A percentile compares a stretch with the other conserved stretches of the same genome.
Evolutionary conservation across 53 echinoderm and acorn worm species (phyloP).

Genomic region (Echinarachnius parma): DNA sequence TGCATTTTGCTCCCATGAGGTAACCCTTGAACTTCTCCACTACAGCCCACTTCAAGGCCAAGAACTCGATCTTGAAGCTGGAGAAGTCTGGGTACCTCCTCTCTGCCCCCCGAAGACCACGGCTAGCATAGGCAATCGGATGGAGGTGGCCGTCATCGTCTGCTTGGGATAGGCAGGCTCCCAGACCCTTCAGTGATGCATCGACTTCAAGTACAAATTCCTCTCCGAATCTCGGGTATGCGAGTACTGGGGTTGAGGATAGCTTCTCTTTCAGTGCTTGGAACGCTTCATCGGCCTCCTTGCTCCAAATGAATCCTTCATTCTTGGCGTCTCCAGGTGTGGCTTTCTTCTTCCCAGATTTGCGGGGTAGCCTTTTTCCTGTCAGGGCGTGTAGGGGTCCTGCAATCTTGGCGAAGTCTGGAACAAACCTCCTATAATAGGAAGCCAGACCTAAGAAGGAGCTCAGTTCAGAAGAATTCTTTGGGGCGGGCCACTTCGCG

Average conservation of each 20-base stretch:
- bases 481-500: constrained; percentile 31
- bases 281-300: constrained; percentile 4
- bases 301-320: constrained; percentile 33
- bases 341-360: neutral
- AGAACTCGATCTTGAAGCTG: constrained; percentile 41
- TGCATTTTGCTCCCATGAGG: neutral
- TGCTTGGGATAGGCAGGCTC: constrained; percentile 39
- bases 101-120: constrained; percentile 33
- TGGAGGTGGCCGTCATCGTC: constrained; percentile 29
- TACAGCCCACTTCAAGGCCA: constrained; percentile 43
- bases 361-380: neutral
- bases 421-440: constrained; percentile 48
- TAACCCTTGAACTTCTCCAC: constrained; percentile 35
- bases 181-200: constrained; percentile 41
- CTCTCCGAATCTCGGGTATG: constrained; percentile 41
- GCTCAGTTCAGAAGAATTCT: constrained; percentile 21
- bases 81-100: constrained; percentile 38
- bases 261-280: constrained; percentile 17
- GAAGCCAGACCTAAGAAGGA: constrained; percentile 56
- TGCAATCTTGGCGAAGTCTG: constrained; percentile 36
- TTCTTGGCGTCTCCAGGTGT: neutral
- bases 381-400: constrained; percentile 40
- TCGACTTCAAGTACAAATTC: constrained; percentile 45
- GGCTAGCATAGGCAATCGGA: constrained; percentile 24
- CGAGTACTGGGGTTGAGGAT: constrained; percentile 37